Percentiles rank a stretch among this genome's conserved stretches.
Evolutionary conservation across 2,888 invertebrate species (phyloP).

Genomic region (Acronicta leporina): DNA sequence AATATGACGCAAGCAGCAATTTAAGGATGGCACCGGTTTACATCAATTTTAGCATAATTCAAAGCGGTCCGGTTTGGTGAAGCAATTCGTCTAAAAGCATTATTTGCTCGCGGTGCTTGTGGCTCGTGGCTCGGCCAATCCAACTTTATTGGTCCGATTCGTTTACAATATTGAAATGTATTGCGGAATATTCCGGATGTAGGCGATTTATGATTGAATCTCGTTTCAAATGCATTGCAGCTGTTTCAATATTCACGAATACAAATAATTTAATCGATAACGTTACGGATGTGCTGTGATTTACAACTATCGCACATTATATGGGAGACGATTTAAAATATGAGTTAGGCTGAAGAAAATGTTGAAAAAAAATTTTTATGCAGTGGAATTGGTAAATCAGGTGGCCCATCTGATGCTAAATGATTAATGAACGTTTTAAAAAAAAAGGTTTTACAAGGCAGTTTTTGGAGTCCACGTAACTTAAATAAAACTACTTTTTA

Average conservation of each 20-base stretch:
- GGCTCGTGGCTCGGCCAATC: conserved; percentile 9
- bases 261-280: background rate
- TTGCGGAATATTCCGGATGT: conserved; percentile 6
- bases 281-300: background rate
- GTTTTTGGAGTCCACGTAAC: background rate
- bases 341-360: no score
- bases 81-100: conserved; percentile 25
- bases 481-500: no score
- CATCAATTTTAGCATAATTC: conserved; percentile 44
- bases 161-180: conserved; percentile 3
- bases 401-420: background rate
- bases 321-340: no score
- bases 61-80: background rate
- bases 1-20: conserved; percentile 57
- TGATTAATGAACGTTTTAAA: background rate
- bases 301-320: background rate
- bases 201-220: background rate
- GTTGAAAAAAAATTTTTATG: background rate
- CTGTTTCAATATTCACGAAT: background rate
- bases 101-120: conserved; percentile 1
- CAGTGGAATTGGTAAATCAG: background rate
- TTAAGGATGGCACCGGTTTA: conserved; percentile 57
- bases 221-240: conserved; percentile 10
- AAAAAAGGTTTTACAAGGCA: background rate
- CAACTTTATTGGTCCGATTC: conserved; percentile 2